Base-by-base conservation (phyloP, 2,888 invertebrate genomes). In the Corythucha ciliata region DNA sequence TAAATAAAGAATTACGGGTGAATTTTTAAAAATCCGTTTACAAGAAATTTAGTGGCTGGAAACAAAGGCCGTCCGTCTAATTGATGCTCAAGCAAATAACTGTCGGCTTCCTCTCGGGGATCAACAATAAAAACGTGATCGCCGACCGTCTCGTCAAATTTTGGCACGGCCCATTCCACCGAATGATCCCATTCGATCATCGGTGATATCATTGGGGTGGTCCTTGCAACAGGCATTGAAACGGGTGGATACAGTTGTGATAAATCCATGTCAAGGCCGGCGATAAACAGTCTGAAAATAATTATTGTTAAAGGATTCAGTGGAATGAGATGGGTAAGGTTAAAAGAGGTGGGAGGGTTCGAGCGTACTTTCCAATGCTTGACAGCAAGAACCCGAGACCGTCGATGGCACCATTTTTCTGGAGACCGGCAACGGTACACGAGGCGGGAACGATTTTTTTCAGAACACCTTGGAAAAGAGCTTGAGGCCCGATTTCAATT, bases 401-500 rank as follows among this genome's bases (percentile, higher is more conserved):
- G 61, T 75, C 69, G 3, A 67, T 66, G 56, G 73, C 69, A 41
- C 69, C 69, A 49, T 72, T 65, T 60, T 74, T 75, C 69, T 76
- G 75, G 34, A 78, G 67, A 7, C 76, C 73, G 48, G 77, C 65
- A 61, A 74, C 72, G 47, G 69, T 66, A n/a, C n/a, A n/a, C 56
- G 72, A 71, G 8, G 70, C 69, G 26, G 70, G 61, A 16, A 78
- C 65, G 1, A 74, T 71, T 41, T 77, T 67, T 58, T 75, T 75
- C 14, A 79, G 67, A 48, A 79, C 73, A 29, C 77, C 72, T 63
- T 78, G 77, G 58, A 98, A 76, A 58, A 97, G 76, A 63, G 88
- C 86, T 68, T 94, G 94, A 14, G 97, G 96, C 10, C 96, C 94
- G 63, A 97, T 75, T 72, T 98, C 97, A 64, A 98, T 77, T 57